Evolutionary conservation across 2,113 vertebrate species (phyloP).

Genomic region (Siniperca chuatsi): DNA sequence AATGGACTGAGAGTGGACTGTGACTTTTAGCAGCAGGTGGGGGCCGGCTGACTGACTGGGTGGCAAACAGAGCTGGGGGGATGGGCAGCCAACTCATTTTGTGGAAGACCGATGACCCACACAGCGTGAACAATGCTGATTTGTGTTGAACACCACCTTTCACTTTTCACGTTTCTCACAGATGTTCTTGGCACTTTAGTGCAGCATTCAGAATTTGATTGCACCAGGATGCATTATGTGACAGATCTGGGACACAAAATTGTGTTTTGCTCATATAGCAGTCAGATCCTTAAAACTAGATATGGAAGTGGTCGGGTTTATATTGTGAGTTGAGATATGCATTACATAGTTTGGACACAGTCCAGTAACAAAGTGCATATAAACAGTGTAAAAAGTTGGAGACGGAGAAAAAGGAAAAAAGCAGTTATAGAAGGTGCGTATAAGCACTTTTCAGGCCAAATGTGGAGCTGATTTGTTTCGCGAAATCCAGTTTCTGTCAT

Average conservation of each 20-base stretch:
- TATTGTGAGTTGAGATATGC: not conserved
- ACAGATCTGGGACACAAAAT: not conserved
- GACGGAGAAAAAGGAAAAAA: too few relatives aligned
- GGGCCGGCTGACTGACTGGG: slow-evolving; percentile 15
- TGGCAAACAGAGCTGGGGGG: slow-evolving; percentile 46
- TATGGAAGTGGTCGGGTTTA: not conserved
- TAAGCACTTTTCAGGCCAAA: not conserved
- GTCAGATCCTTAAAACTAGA: not conserved
- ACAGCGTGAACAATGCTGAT: slow-evolving; percentile 35
- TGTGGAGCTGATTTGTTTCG: not conserved
- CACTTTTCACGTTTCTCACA: not conserved
- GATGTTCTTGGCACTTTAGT: not conserved
- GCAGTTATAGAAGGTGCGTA: not conserved
- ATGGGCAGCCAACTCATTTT: slow-evolving; percentile 8
- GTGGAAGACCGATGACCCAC: slow-evolving; percentile 37
- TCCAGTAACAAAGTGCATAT: not conserved
- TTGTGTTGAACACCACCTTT: slow-evolving; percentile 21
- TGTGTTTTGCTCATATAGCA: not conserved
- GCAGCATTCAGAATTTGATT: not conserved
- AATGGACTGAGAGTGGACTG: slow-evolving; percentile 48
- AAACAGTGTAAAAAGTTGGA: not conserved
- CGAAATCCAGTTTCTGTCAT: too few relatives aligned
- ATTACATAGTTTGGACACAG: too few relatives aligned
- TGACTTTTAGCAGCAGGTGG: slow-evolving; percentile 53
- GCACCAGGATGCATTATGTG: not conserved